A percentile compares a stretch with the other conserved stretches of the same genome.
Conservation (phyloP, 2,888 invertebrate genomes). For the Zaprionus obscuricornis region DNA sequence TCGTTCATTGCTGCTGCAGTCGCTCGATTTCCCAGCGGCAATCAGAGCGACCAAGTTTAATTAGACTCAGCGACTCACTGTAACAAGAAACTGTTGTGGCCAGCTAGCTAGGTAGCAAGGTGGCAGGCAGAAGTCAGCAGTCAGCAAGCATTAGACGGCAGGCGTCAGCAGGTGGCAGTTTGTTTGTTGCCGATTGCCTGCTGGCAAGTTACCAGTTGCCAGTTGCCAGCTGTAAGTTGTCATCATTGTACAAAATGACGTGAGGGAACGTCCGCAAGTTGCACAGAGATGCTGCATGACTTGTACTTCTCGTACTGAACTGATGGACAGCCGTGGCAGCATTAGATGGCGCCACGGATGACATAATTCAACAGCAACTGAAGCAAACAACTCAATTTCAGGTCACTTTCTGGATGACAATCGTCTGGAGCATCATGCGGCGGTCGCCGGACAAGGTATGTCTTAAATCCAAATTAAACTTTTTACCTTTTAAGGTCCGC, state of each 20-base stretch:
- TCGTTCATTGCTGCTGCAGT: constrained; percentile 11
- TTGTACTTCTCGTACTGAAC: constrained; percentile 23
- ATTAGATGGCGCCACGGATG: constrained; percentile 75
- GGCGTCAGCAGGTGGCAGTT: constrained; percentile 21
- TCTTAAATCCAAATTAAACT: constrained; percentile 28
- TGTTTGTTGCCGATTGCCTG: neutral
- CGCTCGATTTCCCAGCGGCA: constrained; percentile 76
- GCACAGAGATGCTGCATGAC: constrained; percentile 48
- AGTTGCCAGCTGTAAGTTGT: constrained; percentile 59
- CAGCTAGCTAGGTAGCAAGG: constrained; percentile 3
- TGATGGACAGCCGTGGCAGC: constrained; percentile 76
- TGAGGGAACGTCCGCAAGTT: constrained; percentile 65
- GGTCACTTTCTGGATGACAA: constrained; percentile 84
- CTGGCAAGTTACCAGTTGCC: constrained; percentile 22
- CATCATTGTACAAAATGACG: constrained; percentile 54
- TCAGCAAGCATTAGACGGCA: constrained; percentile 26
- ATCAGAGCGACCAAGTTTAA: constrained; percentile 73
- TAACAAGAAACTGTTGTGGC: constrained; percentile 13
- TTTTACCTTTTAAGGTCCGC: constrained; percentile 62
- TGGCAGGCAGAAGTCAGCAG: no score
- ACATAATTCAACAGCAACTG: constrained; percentile 58
- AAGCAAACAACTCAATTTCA: constrained; percentile 78
- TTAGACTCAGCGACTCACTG: constrained; percentile 52
- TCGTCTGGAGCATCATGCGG: constrained; percentile 83
- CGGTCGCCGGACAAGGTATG: constrained; percentile 80